phyloP scores from a whole-genome alignment of 1,140 invertebrate species.

The Caenorhabditis brenneri region DNA sequence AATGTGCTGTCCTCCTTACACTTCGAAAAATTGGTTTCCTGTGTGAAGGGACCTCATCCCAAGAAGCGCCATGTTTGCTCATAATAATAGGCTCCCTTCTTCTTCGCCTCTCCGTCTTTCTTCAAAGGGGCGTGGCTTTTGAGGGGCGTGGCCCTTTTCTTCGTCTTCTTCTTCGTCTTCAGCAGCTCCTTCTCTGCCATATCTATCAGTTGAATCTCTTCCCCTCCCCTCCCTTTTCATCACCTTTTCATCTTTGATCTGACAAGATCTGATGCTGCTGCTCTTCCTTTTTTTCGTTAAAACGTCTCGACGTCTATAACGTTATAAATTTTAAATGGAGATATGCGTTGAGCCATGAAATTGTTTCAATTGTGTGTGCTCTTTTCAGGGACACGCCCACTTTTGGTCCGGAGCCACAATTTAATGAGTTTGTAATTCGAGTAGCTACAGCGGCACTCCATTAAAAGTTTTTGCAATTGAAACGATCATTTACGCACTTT shows the following conservation, averaged over 20 bases:
- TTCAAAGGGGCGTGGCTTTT: not conserved
- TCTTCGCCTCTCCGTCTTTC: not conserved
- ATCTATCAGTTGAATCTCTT: conserved; percentile 36
- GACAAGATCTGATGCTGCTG: too few species aligned
- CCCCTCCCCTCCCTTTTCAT: not conserved
- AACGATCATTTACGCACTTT: not conserved
- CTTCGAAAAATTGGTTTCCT: too few species aligned
- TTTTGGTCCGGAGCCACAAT: not conserved
- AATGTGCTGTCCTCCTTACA: too few species aligned
- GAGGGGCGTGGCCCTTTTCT: not conserved
- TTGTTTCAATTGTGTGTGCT: not conserved
- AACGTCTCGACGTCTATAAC: not conserved
- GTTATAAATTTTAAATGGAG: not conserved
- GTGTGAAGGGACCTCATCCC: too few species aligned
- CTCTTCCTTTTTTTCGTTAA: not conserved
- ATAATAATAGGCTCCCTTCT: conserved; percentile 27
- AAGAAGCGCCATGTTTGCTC: conserved; percentile 23
- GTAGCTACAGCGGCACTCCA: not conserved
- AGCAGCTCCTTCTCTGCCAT: not conserved
- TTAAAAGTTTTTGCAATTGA: not conserved
- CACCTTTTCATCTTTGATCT: not conserved
- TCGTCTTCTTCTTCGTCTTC: not conserved
- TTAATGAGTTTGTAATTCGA: not conserved
- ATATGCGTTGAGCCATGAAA: conserved; percentile 3
- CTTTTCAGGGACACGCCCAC: not conserved